Evolutionary conservation across 1,140 invertebrate species (phyloP), one percentile per base, ranked within the genome.

Genomic region (Trissolcus basalis): DNA sequence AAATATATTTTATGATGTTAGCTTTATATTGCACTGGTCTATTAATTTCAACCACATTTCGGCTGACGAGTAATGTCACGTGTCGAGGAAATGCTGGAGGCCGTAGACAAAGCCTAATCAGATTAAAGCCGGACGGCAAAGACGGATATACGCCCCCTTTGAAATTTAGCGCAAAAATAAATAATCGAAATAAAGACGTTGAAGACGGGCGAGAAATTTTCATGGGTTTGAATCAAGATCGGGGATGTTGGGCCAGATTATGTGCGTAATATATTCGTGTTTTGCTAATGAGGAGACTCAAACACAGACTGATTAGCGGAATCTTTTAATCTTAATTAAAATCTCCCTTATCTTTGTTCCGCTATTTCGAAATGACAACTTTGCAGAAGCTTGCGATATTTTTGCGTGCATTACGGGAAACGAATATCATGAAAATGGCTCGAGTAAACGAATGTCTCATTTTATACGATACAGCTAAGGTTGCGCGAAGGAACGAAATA

Each of bases 291-390:
- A 68, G 54, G 41, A 68, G 9, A 44, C 39, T 68, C 48, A 50
- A 68, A 68, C 49, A 45, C n/a, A 39, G 48, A n/a, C 47, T 68
- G 55, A 68, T 68, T 68, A 68, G 47, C 12, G 45, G 51, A 44
- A 68, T 58, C 39, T 12, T 36, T 51, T 59, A 59, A 68, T 68
- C 64, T 68, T 68, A 68, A 68, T 68, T 68, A 68, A 59, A 68
- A 68, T 68, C 64, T 68, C 8, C 32, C 48, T 68, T 59, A 51
- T 59, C 41, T 32, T 11, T 39, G 39, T 53, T 68, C 58, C 51
- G 58, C 45, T 59, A 51, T 68, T 44, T 49, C 44, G 15, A 11
- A 10, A 45, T 50, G 36, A 58, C 36, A 7, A 51, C 50, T 50
- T 4, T 27, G 19, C n/a, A n/a, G 8, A 4, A 4, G 39, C 8